Conservation (phyloP, 1,140 invertebrate species). For the Xylocopa sonorina region DNA sequence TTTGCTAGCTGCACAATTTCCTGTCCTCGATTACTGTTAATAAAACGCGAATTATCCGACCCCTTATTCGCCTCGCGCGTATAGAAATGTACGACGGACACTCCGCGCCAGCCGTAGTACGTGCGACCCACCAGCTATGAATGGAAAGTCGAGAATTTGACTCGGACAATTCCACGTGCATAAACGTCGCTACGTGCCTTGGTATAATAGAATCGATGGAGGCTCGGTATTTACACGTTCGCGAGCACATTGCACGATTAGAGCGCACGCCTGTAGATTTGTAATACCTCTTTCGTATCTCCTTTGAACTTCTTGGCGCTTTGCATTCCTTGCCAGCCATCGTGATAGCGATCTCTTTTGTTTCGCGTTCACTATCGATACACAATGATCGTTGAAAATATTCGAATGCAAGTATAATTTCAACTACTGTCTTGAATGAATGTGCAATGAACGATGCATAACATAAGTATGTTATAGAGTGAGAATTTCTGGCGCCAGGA, state of each 20-base stretch:
- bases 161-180: background rate
- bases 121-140: slow-evolving; percentile 57
- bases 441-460: no score
- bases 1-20: background rate
- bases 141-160: slow-evolving; percentile 62
- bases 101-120: background rate
- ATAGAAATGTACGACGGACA: background rate
- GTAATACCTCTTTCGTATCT: background rate
- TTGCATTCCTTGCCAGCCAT: no score
- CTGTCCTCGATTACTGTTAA: slow-evolving; percentile 20
- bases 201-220: slow-evolving; percentile 51
- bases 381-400: no score
- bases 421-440: no score
- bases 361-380: no score
- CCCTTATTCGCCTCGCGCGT: background rate
- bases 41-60: slow-evolving; percentile 7
- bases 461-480: no score
- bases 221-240: background rate
- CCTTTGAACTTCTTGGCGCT: background rate
- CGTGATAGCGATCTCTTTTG: no score
- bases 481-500: no score
- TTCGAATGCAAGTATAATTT: no score
- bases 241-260: background rate
- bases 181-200: slow-evolving; percentile 1
- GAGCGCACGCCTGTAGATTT: background rate